A percentile compares a stretch with the other conserved stretches of the same genome.
These are phyloP conservation scores for Pogonophryne albipinna DNA, from an alignment of 2,797 vertebrate genomes.

Conservation along the genomic window DNA sequence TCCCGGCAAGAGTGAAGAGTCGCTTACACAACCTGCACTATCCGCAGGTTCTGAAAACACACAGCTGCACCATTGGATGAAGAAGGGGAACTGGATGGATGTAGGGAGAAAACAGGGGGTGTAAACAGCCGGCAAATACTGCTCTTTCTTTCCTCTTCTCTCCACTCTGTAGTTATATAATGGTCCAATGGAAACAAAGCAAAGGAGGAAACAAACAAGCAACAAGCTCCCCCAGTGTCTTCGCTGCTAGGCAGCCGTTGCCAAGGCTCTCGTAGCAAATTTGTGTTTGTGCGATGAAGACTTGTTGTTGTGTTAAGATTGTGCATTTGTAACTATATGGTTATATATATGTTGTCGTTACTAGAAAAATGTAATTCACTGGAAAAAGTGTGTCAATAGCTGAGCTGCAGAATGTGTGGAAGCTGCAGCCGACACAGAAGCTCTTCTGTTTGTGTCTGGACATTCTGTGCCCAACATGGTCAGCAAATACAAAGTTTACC, in stretches of 20 bases:
- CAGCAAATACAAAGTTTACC: conserved; percentile 24
- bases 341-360: background rate
- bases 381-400: conserved; percentile 28
- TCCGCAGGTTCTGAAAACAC: conserved; percentile 49
- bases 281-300: conserved; percentile 13
- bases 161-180: conserved; percentile 69
- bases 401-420: conserved; percentile 30
- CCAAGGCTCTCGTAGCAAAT: conserved; percentile 33
- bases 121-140: conserved; percentile 30
- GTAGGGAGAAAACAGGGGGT: conserved; percentile 22
- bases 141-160: conserved; percentile 30
- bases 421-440: conserved; percentile 48
- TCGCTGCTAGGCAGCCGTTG: conserved; percentile 68
- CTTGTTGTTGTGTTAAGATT: conserved; percentile 11
- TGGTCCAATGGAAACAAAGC: conserved; percentile 68
- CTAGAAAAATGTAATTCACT: conserved; percentile 5
- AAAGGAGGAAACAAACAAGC: conserved; percentile 70
- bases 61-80: conserved; percentile 11
- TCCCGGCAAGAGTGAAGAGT: background rate
- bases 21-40: conserved; percentile 23
- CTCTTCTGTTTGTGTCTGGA: conserved; percentile 40
- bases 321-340: conserved; percentile 19
- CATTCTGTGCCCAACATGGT: conserved; percentile 29
- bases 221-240: conserved; percentile 67
- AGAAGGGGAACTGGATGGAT: conserved; percentile 13